Percentiles rank a stretch among this genome's conserved stretches.
Conservation (phyloP, 2,113 vertebrate genomes). For the Physeter macrocephalus region DNA sequence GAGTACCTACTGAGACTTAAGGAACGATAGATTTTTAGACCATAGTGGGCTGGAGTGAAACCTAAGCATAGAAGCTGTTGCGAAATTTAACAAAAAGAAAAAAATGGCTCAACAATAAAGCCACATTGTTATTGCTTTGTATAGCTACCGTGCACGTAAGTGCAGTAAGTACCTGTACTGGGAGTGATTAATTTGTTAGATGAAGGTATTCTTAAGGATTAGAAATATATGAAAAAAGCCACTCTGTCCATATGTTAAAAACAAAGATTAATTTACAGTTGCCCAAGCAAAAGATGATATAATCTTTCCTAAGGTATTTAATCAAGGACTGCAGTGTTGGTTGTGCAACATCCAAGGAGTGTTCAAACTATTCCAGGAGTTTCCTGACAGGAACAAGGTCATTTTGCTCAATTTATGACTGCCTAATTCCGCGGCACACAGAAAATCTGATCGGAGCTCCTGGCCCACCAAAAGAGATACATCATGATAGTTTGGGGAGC, state of each 20-base stretch:
- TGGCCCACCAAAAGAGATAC: background rate
- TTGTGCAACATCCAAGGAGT: background rate
- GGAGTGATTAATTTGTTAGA: background rate
- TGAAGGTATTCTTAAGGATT: slow-evolving; percentile 1
- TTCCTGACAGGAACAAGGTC: slow-evolving; percentile 7
- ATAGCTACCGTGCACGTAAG: background rate
- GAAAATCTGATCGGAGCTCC: background rate
- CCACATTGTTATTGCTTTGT: background rate
- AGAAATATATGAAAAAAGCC: background rate
- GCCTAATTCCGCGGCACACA: background rate
- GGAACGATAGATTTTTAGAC: background rate
- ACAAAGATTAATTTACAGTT: background rate
- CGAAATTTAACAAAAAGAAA: background rate
- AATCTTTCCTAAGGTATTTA: background rate
- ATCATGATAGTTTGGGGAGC: background rate
- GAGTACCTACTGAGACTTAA: background rate
- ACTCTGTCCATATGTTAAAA: background rate
- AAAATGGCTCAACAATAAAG: background rate
- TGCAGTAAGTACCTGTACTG: background rate
- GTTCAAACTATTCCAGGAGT: background rate
- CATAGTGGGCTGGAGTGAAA: background rate
- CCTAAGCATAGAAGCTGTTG: background rate
- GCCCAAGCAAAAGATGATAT: background rate
- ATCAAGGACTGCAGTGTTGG: background rate
- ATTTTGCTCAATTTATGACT: slow-evolving; percentile 6